Base-by-base conservation (phyloP, 2,113 vertebrate species). In the Piliocolobus tephrosceles region DNA sequence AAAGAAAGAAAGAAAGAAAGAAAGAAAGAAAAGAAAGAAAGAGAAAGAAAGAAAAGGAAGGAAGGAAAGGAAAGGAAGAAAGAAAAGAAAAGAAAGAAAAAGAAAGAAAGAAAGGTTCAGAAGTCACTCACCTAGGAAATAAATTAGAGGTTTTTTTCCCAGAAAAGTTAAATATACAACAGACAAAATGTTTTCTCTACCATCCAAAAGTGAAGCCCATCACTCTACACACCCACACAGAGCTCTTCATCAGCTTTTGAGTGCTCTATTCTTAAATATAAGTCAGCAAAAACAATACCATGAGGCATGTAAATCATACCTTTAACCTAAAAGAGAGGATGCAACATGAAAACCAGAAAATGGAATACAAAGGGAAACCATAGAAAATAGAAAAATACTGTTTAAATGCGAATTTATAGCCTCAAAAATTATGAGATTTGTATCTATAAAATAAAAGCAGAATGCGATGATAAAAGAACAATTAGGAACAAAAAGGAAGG, bases 371-470 rank as follows among this genome's bases (percentile, higher is more conserved):
- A 55, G 52, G 14, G 17, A 90, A 94, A 95, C 23, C 45, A 45
- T 1, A 68, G n/a, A 92, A 9, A 91, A 70, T 35, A 91, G 45
- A 55, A 72, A 84, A 93, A 57, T 30, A 73, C 9, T 91, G 8
- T 92, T 80, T 68, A 91, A 72, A n/a, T 76, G n/a, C n/a, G 70
- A 70, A 70, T 78, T 81, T 68, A 66, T 75, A 83, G 6, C 20
- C 6, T 94, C 20, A 47, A 90, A 91, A 95, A 76, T 68, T 43
- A 83, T 79, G 45, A 92, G 23, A 86, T 90, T 57, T 90, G 13
- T 61, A 20, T 70, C 38, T 68, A n/a, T 58, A 88, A 95, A 72
- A 88, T 82, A 90, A 91, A 96, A 72, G 35, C 10, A 87, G 57
- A 92, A 85, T 81, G 35, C 10, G 61, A 66, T n/a, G 16, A 81